phyloP scores from a whole-genome alignment of 2,797 vertebrate species.

The Parauchenoglanis ngamensis region DNA sequence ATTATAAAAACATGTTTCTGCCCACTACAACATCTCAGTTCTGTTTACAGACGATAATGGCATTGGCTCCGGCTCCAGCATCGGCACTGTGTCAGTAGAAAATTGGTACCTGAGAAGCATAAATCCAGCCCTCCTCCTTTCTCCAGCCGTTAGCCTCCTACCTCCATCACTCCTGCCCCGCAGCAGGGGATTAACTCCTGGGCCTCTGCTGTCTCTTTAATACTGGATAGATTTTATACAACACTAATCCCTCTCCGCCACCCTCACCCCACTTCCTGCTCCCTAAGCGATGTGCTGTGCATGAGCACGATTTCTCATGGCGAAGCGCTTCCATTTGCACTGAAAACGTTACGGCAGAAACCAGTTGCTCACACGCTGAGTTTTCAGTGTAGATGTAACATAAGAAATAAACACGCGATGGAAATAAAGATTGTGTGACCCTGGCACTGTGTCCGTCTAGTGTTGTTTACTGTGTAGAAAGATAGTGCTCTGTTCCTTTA shows the following conservation, averaged over 20 bases:
- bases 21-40: constrained; percentile 17
- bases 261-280: constrained; percentile 64
- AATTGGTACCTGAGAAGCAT: constrained; percentile 40
- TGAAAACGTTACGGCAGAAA: not conserved
- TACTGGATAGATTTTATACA: constrained; percentile 70
- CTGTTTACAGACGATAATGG: constrained; percentile 26
- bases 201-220: constrained; percentile 63
- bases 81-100: constrained; percentile 6
- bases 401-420: not conserved
- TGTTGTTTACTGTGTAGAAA: not conserved
- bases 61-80: constrained; percentile 2
- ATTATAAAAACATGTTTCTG: not conserved
- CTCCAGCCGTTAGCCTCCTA: constrained; percentile 18
- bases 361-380: not conserved
- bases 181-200: constrained; percentile 71
- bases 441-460: not conserved
- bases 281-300: constrained; percentile 60
- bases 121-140: constrained; percentile 41
- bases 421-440: constrained; percentile 10
- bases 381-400: not conserved
- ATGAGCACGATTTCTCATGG: constrained; percentile 17
- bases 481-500: constrained; percentile 11
- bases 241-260: constrained; percentile 65
- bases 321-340: not conserved
- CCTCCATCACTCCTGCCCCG: constrained; percentile 65